Percentiles rank a stretch among this genome's conserved stretches.
Conservation (phyloP, 1,140 invertebrate species). For the Mesaphorura yosii region DNA sequence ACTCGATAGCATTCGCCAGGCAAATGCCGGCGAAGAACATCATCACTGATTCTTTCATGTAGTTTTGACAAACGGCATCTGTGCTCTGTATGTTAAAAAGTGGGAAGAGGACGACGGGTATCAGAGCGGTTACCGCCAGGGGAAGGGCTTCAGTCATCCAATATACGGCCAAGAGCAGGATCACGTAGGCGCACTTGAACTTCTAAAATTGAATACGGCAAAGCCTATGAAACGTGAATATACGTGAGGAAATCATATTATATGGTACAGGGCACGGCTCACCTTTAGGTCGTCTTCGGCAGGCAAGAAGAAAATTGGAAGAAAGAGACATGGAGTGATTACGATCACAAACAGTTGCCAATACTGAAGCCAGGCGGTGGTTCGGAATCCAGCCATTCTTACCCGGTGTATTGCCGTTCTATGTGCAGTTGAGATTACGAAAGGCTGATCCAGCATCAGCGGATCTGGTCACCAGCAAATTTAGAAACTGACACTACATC, state of each 20-base stretch:
- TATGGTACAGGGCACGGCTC: neutral
- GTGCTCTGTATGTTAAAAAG: slow-evolving; percentile 50
- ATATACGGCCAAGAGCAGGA: slow-evolving; percentile 67
- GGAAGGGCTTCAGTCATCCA: slow-evolving; percentile 75
- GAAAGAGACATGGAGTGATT: neutral
- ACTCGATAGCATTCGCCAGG: slow-evolving; percentile 73
- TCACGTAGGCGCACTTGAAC: slow-evolving; percentile 55
- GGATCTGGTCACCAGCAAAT: too few species aligned
- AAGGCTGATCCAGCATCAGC: too few species aligned
- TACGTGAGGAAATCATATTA: neutral
- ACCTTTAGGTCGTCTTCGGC: neutral
- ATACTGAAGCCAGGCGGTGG: too few species aligned
- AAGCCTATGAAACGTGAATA: too few species aligned
- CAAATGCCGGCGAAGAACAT: slow-evolving; percentile 70
- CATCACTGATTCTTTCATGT: slow-evolving; percentile 76
- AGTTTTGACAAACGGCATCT: slow-evolving; percentile 36
- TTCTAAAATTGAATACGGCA: too few species aligned
- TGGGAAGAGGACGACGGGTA: slow-evolving; percentile 72
- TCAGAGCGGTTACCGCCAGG: slow-evolving; percentile 63
- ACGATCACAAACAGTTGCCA: slow-evolving; percentile 3
- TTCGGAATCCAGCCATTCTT: too few species aligned
- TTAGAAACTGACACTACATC: too few species aligned
- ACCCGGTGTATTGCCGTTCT: too few species aligned
- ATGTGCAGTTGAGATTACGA: too few species aligned
- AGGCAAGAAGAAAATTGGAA: slow-evolving; percentile 2